Base-by-base conservation (phyloP, 1,140 invertebrate genomes). In the Bombus pascuorum region DNA sequence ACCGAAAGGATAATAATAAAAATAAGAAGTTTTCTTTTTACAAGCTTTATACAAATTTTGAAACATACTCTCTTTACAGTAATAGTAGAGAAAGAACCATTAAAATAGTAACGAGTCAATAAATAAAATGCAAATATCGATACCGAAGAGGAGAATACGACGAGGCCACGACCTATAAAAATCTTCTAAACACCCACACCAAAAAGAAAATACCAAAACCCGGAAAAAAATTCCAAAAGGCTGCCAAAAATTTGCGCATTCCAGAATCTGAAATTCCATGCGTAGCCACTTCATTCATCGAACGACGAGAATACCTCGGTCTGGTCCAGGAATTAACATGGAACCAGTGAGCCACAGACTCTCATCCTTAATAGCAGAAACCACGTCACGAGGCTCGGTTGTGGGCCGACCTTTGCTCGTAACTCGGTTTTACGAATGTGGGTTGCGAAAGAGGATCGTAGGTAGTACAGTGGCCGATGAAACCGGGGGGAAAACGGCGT, bases 391-490 rank as follows among this genome's bases (percentile, higher is more conserved):
- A 82, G 37, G 32, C 15, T 70, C 32, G 37, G 37, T 57, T 34
- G 32, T 68, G 75, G 85, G 86, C 82, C 81, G 85, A 77, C 81
- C 74, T 88, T 88, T 87, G 39, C 47, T 70, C 65, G 83, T 88
- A 90, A 89, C 25, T 70, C 53, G 71, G 81, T 87, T 87, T 76
- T 84, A 86, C 81, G 71, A 86, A 87, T 91, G 86, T 86, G 75
- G 82, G 85, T 87, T 82, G 88, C 39, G 5, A n/a, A 73, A 42
- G 39, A 22, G 37, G 13, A 47, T 39, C 2, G 57, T 68, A 34
- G 65, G 37, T 3, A 53, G 37, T 32, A 71, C 9, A 32, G 47
- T 75, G 68, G 70, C 28, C 39, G 65, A 25, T 59, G 13, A 70
- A 81, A 86, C 32, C 34, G 72, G 86, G 75, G 68, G 68, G 59